Evolutionary conservation across 2,113 vertebrate genomes (phyloP).

Genomic region (Archilochus colubris): DNA sequence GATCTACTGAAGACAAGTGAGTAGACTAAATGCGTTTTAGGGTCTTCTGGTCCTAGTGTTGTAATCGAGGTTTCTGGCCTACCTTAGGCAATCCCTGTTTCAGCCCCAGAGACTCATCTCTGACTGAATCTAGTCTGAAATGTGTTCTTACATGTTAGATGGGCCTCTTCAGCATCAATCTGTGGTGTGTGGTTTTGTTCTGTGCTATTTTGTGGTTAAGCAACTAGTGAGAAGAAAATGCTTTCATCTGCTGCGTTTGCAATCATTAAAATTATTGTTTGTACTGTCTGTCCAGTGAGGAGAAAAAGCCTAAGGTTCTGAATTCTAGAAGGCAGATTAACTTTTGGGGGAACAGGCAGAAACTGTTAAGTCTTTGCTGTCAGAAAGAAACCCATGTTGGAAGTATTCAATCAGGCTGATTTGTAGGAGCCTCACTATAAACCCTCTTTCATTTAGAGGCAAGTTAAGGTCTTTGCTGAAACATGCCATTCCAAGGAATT

Average conservation of each 20-base stretch:
- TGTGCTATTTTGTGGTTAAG: neutral
- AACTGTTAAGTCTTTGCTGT: neutral
- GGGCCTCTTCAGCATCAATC: neutral
- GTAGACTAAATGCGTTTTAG: neutral
- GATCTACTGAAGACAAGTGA: neutral
- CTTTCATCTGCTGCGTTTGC: neutral
- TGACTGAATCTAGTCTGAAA: neutral
- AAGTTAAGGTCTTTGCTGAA: conserved; percentile 33
- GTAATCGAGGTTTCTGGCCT: neutral
- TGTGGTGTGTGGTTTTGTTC: neutral
- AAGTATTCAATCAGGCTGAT: conserved; percentile 32
- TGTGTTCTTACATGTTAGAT: neutral
- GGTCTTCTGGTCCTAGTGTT: neutral
- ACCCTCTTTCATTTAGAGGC: neutral
- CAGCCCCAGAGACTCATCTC: neutral
- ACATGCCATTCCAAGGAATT: neutral
- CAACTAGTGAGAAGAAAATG: conserved; percentile 5
- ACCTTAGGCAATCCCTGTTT: neutral
- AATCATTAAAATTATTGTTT: neutral
- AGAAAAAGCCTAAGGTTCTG: neutral
- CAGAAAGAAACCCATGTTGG: neutral
- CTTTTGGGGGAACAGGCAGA: neutral
- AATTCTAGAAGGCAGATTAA: conserved; percentile 15
- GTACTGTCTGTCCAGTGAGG: neutral
- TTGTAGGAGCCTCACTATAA: conserved; percentile 8